A percentile compares a stretch with the other conserved stretches of the same genome.
Evolutionary conservation across 1,140 invertebrate species (phyloP).

Genomic region (Drosophila trapezifrons): DNA sequence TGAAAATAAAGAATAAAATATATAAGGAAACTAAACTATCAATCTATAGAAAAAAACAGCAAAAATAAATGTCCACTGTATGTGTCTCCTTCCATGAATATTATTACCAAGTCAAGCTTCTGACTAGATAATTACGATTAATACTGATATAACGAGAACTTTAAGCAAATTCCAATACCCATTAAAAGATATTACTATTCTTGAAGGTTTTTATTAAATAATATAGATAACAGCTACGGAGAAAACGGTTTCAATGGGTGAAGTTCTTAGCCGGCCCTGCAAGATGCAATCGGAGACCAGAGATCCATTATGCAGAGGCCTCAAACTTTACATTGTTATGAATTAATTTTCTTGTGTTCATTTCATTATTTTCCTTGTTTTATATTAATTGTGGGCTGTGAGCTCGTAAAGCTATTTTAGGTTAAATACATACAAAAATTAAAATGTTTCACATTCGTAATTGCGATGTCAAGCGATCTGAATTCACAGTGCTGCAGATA

Average conservation of each 20-base stretch:
- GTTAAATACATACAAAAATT: constrained; percentile 58
- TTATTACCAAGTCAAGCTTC: too few relatives aligned
- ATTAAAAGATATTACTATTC: constrained; percentile 12
- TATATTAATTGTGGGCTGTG: constrained; percentile 41
- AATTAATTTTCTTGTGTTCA: constrained; percentile 11
- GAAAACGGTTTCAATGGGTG: constrained; percentile 60
- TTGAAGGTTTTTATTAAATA: constrained; percentile 67
- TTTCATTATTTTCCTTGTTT: neutral
- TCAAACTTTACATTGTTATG: constrained; percentile 16
- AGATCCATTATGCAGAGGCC: constrained; percentile 13
- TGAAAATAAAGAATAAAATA: neutral
- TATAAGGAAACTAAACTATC: neutral
- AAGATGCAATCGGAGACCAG: constrained; percentile 23
- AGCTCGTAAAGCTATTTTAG: constrained; percentile 57
- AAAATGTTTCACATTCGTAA: constrained; percentile 59
- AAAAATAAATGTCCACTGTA: too few relatives aligned
- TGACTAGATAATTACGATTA: too few relatives aligned
- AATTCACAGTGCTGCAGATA: constrained; percentile 34
- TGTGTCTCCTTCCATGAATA: too few relatives aligned
- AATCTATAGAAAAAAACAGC: too few relatives aligned
- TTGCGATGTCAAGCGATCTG: constrained; percentile 48
- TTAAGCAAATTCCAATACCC: neutral
- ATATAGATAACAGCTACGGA: constrained; percentile 63
- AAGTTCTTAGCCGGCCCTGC: constrained; percentile 52
- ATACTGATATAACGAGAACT: too few relatives aligned